Base-by-base conservation (phyloP, 2,888 invertebrate species). In the Pogonocherus hispidulus region DNA sequence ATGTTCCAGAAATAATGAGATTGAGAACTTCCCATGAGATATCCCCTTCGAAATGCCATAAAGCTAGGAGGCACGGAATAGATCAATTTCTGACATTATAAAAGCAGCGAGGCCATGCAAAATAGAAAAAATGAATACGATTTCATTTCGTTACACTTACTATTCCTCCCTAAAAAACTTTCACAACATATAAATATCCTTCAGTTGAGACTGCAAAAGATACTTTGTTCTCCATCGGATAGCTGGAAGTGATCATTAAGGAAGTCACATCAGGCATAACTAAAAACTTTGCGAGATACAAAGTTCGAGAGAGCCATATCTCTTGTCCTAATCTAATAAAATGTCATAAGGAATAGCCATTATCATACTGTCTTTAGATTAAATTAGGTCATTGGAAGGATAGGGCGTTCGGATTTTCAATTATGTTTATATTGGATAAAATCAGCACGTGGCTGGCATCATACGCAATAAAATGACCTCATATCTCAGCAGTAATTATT, bases 201-300 rank as follows among this genome's bases (percentile, higher is more conserved):
- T 41, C 16, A 41, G n/a, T 41, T 6, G 41, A 41, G 41, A 41
- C 14, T n/a, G 14, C 4, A 41, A 41, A 8, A 8, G 16, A 14
- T 5, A 14, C 5, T 41, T 41, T 41, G 3, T 41, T 16, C 41
- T 16, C 41, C 16, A 41, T 41, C 14, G n/a, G 41, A 9, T 41
- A 14, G 41, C 41, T 41, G 41, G 41, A 41, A 49, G 22, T 20
- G 14, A 49, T 49, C 49, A 22, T 49, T 49, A 22, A 49, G 22
- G 18, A 49, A 22, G 22, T 22, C 18, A 20, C 22, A 41, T 41
- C 41, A 20, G 19, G 22, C 22, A 23, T 49, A 23, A 23, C 22
- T 49, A 49, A 49, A 49, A 22, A 20, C 22, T 49, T 49, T 49
- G 22, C 5, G 6, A 22, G 49, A n/a, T 22, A 22, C 23, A 49